Conservation (phyloP, 1,140 invertebrate species). For the Reticulitermes speratus region DNA sequence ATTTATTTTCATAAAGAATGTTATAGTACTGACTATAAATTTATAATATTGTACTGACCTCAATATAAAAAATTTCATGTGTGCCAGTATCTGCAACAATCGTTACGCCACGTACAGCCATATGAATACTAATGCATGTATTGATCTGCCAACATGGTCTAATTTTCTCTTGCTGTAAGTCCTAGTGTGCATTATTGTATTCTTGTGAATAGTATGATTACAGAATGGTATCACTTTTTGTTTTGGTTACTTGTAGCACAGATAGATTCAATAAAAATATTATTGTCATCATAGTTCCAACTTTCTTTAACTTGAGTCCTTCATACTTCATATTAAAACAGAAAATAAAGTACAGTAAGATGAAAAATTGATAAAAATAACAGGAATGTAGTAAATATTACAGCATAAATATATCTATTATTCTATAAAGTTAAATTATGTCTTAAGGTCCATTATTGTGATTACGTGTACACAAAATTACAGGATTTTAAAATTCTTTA, state of each 20-base stretch:
- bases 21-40: too few relatives aligned
- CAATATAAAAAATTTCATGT: too few relatives aligned
- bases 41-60: too few relatives aligned
- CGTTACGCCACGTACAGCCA: background rate
- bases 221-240: background rate
- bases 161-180: background rate
- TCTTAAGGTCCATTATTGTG: too few relatives aligned
- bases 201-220: background rate
- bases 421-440: too few relatives aligned
- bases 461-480: too few relatives aligned
- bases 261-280: slow-evolving; percentile 1
- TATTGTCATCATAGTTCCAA: background rate
- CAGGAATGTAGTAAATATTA: too few relatives aligned
- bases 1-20: too few relatives aligned
- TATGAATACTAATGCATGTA: background rate
- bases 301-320: background rate
- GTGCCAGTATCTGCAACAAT: background rate
- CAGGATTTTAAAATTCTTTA: too few relatives aligned
- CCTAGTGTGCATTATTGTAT: background rate
- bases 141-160: background rate
- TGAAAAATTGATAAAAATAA: too few relatives aligned
- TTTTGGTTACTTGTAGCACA: background rate
- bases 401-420: too few relatives aligned
- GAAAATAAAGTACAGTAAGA: too few relatives aligned
- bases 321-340: background rate